Base-by-base conservation (phyloP, 2,888 invertebrate genomes). In the Nezara viridula region DNA sequence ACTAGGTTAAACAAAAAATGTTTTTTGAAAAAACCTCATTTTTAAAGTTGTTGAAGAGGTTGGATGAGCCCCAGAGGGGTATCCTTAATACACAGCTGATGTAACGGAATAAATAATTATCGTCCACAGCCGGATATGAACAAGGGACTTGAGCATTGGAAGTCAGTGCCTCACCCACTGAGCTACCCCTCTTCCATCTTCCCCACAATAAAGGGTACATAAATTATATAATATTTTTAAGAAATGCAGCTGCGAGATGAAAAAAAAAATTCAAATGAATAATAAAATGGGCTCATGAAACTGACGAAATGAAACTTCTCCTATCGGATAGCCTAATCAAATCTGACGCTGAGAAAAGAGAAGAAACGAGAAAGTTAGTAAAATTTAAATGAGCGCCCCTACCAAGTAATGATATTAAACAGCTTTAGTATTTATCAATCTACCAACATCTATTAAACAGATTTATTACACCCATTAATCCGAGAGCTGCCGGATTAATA, bases 301-400 rank as follows among this genome's bases (percentile, higher is more conserved):
- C 66, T 73, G 66, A 73, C 66, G 66, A 21, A 19, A 73, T 73
- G 37, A 73, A 73, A 73, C 7, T 73, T 37, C 66, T 19, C 37
- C 66, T 73, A 73, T 73, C 66, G 21, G 44, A 16, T 0, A 3
- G 7, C 44, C 44, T 40, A 81, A 81, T 81, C 44, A 81, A 81
- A 81, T 81, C 81, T 81, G 81, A 47, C 44, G 44, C 40, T 47
- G 81, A 81, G 81, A 44, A 81, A 81, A 81, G 81, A 81, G 81
- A 77, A 81, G 44, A 44, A 81, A 44, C 21, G 81, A 21, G 12
- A 2, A n/a, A 47, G 81, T 40, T 40, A 47, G n/a, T 47, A 44
- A 44, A 81, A 81, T 81, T 81, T 81, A 81, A 81, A 81, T 81
- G 44, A 81, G 44, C 21, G n/a, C 24, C 44, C 44, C 44, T 81